A percentile compares a stretch with the other conserved stretches of the same genome.
These are phyloP conservation scores for Heliconius himera DNA, from an alignment of 1,140 invertebrate species.

Conservation along the genomic window DNA sequence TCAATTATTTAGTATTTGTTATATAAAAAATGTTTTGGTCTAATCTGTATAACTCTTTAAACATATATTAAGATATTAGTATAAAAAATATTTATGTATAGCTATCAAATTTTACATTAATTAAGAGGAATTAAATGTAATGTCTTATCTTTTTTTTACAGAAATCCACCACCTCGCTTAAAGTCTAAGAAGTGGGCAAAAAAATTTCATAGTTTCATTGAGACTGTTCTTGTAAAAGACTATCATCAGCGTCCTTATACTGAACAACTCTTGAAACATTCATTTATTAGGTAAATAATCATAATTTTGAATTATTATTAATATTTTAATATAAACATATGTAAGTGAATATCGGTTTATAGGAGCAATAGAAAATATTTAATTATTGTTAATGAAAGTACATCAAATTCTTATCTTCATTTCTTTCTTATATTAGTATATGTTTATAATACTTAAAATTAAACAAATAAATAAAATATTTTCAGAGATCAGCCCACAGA, in stretches of 20 bases:
- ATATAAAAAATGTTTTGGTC: no score
- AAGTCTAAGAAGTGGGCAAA: slow-evolving; percentile 99
- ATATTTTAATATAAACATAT: no score
- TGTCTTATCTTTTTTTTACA: slow-evolving; percentile 44
- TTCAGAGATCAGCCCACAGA: slow-evolving; percentile 97
- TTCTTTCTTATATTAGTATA: no score
- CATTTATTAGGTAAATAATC: slow-evolving; percentile 90
- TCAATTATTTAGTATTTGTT: no score
- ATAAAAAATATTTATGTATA: no score
- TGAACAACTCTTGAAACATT: slow-evolving; percentile 98
- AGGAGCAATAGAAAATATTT: no score
- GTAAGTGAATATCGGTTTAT: no score
- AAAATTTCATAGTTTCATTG: slow-evolving; percentile 93
- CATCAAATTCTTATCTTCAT: no score
- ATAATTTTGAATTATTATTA: background rate
- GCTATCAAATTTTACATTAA: no score
- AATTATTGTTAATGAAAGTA: background rate
- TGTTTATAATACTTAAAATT: background rate
- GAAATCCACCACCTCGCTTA: slow-evolving; percentile 96
- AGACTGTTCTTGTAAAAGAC: slow-evolving; percentile 93
- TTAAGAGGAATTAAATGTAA: no score
- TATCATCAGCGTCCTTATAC: slow-evolving; percentile 99
- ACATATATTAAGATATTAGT: no score
- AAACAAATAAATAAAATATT: background rate
- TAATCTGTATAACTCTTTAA: no score